phyloP scores from a whole-genome alignment of 2,888 invertebrate species.

The Tetragnatha montana region DNA sequence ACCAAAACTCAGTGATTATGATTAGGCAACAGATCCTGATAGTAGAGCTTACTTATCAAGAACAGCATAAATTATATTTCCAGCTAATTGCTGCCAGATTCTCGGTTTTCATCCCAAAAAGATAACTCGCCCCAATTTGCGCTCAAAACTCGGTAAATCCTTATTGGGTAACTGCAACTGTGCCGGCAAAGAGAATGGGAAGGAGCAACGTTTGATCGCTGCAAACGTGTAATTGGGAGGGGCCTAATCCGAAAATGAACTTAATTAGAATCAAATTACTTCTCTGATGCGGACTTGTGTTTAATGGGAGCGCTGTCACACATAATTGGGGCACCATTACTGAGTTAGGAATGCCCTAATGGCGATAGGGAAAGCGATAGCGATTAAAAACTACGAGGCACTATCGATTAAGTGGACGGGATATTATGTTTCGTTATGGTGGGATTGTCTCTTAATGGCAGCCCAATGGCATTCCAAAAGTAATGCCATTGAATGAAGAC shows the following conservation, averaged over 20 bases:
- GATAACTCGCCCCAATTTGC: conserved; percentile 4
- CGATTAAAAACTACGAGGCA: conserved; percentile 42
- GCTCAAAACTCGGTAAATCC: not conserved
- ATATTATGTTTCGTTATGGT: conserved; percentile 31
- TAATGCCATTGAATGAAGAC: too few relatives aligned
- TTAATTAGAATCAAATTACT: conserved; percentile 67
- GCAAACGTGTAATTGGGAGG: conserved; percentile 51
- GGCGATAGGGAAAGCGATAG: conserved; percentile 33
- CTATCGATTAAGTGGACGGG: conserved; percentile 29
- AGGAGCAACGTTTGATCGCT: conserved; percentile 10
- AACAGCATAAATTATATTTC: conserved; percentile 1
- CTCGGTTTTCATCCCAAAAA: conserved; percentile 2
- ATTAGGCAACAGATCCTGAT: not conserved
- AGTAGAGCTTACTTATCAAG: conserved; percentile 5
- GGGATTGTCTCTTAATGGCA: too few relatives aligned
- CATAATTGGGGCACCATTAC: conserved; percentile 50
- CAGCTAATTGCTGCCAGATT: not conserved
- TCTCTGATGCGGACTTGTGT: conserved; percentile 36
- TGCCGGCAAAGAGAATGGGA: not conserved
- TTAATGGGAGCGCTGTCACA: conserved; percentile 42
- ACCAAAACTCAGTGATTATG: not conserved
- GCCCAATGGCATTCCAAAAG: too few relatives aligned
- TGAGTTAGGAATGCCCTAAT: conserved; percentile 32
- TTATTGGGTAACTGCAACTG: not conserved
- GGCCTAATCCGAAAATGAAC: conserved; percentile 48